These are phyloP conservation scores for Chelonoidis abingdonii DNA, from an alignment of 2,113 vertebrate genomes.

Conservation along the genomic window DNA sequence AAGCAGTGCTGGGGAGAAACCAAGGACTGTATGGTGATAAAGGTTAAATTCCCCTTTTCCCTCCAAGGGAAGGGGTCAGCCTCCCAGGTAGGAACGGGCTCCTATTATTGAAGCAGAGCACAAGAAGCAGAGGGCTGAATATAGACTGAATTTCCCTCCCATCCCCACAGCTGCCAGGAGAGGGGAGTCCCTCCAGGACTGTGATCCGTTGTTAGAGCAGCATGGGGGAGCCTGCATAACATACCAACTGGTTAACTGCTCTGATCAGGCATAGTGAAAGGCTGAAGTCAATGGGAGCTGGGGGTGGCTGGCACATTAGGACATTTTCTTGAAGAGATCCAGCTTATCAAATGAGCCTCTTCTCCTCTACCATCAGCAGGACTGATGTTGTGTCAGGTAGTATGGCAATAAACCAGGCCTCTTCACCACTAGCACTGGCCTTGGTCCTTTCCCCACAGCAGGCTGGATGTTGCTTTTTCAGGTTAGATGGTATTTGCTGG, in stretches of 20 bases:
- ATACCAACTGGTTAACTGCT: background rate
- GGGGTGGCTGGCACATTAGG: background rate
- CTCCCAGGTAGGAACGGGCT: accelerated
- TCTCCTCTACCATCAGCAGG: background rate
- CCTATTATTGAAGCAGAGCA: background rate
- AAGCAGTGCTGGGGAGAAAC: background rate
- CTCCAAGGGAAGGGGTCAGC: background rate
- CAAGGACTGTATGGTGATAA: background rate
- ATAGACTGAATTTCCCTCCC: background rate
- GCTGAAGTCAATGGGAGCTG: background rate
- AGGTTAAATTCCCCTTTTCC: background rate
- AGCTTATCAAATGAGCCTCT: background rate
- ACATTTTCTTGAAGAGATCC: background rate
- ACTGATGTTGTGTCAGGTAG: background rate
- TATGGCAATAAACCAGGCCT: background rate
- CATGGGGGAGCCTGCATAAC: background rate
- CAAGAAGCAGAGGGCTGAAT: background rate
- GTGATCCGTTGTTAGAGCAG: background rate
- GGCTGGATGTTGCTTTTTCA: background rate
- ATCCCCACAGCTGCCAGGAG: background rate
- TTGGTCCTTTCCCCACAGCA: accelerated
- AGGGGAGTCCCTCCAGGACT: background rate
- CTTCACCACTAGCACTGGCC: background rate
- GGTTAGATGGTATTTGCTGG: background rate
- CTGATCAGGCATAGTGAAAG: background rate